phyloP scores from a whole-genome alignment of 2,113 vertebrate species.

The Lasiurus borealis region DNA sequence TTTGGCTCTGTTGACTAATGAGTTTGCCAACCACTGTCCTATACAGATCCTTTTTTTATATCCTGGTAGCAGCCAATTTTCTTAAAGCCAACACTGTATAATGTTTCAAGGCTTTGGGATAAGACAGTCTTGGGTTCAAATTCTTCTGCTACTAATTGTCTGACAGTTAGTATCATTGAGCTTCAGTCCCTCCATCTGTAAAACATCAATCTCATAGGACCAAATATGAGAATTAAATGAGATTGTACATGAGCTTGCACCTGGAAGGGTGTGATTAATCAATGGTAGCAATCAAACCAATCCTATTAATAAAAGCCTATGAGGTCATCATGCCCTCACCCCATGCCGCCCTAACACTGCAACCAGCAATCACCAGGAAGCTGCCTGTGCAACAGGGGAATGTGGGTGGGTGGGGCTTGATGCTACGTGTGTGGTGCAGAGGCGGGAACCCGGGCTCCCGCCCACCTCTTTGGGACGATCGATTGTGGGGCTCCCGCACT shows the following conservation, averaged over 20 bases:
- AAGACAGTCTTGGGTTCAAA: neutral
- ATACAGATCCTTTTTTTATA: neutral
- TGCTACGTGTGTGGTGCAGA: too few species aligned
- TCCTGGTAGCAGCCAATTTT: neutral
- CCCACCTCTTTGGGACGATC: too few species aligned
- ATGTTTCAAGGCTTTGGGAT: neutral
- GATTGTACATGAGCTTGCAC: neutral
- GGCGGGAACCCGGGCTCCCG: rapidly evolving
- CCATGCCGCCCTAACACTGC: rapidly evolving
- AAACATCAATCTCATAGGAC: neutral
- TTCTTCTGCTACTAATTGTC: neutral
- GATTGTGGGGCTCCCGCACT: too few species aligned
- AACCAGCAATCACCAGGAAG: too few species aligned
- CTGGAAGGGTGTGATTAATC: neutral
- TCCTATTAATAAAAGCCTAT: too few species aligned
- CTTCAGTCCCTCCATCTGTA: neutral
- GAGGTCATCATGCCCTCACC: too few species aligned
- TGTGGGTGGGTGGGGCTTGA: too few species aligned
- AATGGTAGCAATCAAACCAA: neutral
- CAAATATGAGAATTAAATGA: neutral
- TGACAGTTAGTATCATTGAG: neutral
- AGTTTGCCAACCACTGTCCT: neutral
- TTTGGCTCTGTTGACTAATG: too few species aligned
- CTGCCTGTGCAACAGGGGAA: too few species aligned
- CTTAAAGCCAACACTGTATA: neutral